Base-by-base conservation (phyloP, 2,888 invertebrate genomes). In the Parascotia fuliginaria region DNA sequence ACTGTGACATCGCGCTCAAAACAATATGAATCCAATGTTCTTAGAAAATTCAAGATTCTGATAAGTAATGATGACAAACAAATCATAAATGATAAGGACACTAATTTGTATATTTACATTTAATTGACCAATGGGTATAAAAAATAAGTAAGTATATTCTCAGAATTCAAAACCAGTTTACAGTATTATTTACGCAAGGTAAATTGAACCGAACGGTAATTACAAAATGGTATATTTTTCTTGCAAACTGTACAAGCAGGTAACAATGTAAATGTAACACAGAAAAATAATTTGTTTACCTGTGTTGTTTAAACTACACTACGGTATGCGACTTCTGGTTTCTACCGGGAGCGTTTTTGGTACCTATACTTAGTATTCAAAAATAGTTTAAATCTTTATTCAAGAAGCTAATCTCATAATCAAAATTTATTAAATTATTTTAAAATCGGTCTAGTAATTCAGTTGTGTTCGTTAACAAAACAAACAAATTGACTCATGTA, bases 131-230 rank as follows among this genome's bases (percentile, higher is more conserved):
- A 19, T 19, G 16, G n/a, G 1, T 36, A 36, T 16, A 7, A 19
- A 36, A 19, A 37, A 49, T 60, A 49, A 44, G 19, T 45, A 48
- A 36, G 42, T 19, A 19, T 19, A 24, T 24, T 6, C 7, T 24
- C 3, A 24, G 24, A 24, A 7, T 7, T 7, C 24, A 7, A 24
- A 24, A 24, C 24, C 24, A 6, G 24, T 24, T 24, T 24, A 24
- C 4, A 19, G 5, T 19, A n/a, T n/a, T 19, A 19, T 24, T 24
- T 24, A 9, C 24, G 24, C 24, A 24, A 9, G 7, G 24, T 6
- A 24, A 24, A 6, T 3, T 24, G 7, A 24, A 24, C 24, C 24
- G 6, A 3, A 24, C 1, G 7, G 1, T 7, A 7, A 24, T 24
- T 1, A 9, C 1, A 7, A 24, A 24, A 24, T 7, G 1, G 24